Conservation (phyloP, 2,888 invertebrate species). For the Artemia sinica region DNA sequence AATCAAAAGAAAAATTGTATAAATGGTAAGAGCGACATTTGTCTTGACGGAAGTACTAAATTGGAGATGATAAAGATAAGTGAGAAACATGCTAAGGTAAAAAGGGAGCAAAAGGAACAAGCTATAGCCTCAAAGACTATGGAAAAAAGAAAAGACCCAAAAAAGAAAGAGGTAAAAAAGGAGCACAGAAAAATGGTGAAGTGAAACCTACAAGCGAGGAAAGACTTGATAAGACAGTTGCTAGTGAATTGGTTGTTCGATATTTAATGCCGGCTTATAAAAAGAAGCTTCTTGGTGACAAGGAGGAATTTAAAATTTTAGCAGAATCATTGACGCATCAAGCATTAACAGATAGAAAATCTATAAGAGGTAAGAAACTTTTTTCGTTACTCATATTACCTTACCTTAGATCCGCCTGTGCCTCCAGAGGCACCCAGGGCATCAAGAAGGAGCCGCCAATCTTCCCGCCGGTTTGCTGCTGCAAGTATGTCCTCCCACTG, state of each 20-base stretch:
- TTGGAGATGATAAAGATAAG: not conserved
- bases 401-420: no score
- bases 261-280: conserved; percentile 54
- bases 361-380: no score
- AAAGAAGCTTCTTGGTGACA: conserved; percentile 45
- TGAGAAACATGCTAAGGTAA: not conserved
- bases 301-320: conserved; percentile 51
- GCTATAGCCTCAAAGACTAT: conserved; percentile 4
- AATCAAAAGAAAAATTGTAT: no score
- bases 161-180: not conserved
- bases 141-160: not conserved
- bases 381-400: no score
- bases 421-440: no score
- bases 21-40: no score
- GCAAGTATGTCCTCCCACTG: no score
- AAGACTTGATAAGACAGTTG: conserved; percentile 36
- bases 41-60: no score
- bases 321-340: conserved; percentile 51
- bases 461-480: no score
- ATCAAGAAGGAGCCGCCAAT: no score
- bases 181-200: not conserved
- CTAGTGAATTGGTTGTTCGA: conserved; percentile 45
- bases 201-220: conserved; percentile 31
- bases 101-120: not conserved
- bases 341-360: not conserved